phyloP scores from a whole-genome alignment of 1,140 invertebrate species.

The Aleiodes sp. region DNA sequence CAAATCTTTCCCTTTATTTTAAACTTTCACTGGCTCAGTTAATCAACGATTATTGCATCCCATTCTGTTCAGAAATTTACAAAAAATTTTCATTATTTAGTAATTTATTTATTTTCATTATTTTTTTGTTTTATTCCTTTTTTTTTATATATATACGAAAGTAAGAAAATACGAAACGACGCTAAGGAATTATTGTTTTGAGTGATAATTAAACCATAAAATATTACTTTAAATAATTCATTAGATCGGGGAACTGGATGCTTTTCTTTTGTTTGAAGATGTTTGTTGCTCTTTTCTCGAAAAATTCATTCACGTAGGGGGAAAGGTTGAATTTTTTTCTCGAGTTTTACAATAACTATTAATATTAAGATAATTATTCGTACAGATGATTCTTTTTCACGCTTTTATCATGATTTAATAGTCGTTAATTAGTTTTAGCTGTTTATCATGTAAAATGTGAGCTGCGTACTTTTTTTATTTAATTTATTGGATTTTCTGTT shows the following conservation, averaged over 20 bases:
- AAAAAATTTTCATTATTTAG: too few species aligned
- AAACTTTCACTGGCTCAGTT: constrained; percentile 46
- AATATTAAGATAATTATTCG: constrained; percentile 63
- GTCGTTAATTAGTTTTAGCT: constrained; percentile 62
- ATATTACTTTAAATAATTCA: constrained; percentile 55
- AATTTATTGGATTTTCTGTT: constrained; percentile 49
- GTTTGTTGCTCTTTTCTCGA: neutral
- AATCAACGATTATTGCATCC: constrained; percentile 50
- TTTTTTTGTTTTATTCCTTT: too few species aligned
- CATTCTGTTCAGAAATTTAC: constrained; percentile 56
- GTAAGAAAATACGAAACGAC: constrained; percentile 67
- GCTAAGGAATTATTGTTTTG: constrained; percentile 59
- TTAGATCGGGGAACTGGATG: constrained; percentile 31
- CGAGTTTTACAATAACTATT: constrained; percentile 58
- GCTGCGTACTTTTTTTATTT: constrained; percentile 54
- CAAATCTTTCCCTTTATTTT: constrained; percentile 24
- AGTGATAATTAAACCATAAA: constrained; percentile 54
- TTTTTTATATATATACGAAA: constrained; percentile 61
- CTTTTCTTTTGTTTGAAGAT: neutral
- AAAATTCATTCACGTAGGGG: constrained; percentile 29
- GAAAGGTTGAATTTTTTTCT: constrained; percentile 51
- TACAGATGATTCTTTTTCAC: constrained; percentile 61
- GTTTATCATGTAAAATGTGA: constrained; percentile 63
- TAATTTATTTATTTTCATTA: too few species aligned
- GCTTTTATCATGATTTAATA: constrained; percentile 57